These are phyloP conservation scores for Venustoraphidia nigricollis DNA, from an alignment of 2,888 invertebrate species.

Conservation along the genomic window DNA sequence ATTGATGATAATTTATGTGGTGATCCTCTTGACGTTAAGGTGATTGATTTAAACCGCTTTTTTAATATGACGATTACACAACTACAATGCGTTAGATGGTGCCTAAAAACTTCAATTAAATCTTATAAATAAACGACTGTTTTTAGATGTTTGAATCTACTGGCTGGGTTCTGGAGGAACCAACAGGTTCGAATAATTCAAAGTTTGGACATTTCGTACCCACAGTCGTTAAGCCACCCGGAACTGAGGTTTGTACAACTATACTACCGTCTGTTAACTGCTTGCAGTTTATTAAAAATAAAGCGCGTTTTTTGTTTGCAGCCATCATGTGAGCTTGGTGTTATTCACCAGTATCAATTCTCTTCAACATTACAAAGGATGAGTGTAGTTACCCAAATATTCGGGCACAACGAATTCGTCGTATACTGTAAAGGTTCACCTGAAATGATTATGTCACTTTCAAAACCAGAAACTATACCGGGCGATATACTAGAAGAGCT, in stretches of 20 bases:
- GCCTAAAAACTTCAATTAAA: not conserved
- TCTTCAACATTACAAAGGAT: constrained; percentile 76
- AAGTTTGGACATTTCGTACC: constrained; percentile 81
- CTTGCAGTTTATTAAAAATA: not conserved
- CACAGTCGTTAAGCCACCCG: constrained; percentile 57
- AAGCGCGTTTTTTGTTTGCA: constrained; percentile 13
- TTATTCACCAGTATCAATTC: constrained; percentile 75
- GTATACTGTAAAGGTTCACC: constrained; percentile 84
- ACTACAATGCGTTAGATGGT: no score
- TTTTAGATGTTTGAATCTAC: constrained; percentile 87
- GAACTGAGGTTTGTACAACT: no score
- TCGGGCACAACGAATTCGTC: constrained; percentile 57
- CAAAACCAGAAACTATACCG: constrained; percentile 63
- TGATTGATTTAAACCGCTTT: constrained; percentile 16
- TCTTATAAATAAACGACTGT: not conserved
- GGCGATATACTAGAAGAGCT: constrained; percentile 60
- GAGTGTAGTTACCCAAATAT: constrained; percentile 68
- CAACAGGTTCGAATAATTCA: constrained; percentile 27
- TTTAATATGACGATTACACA: not conserved
- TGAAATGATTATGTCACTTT: constrained; percentile 74
- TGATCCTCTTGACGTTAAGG: constrained; percentile 88
- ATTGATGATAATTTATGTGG: constrained; percentile 78
- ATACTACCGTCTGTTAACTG: no score
- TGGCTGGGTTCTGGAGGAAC: constrained; percentile 76
- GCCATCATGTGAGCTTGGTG: constrained; percentile 54